phyloP scores from a whole-genome alignment of 2,113 vertebrate species.

The Channa argus region DNA sequence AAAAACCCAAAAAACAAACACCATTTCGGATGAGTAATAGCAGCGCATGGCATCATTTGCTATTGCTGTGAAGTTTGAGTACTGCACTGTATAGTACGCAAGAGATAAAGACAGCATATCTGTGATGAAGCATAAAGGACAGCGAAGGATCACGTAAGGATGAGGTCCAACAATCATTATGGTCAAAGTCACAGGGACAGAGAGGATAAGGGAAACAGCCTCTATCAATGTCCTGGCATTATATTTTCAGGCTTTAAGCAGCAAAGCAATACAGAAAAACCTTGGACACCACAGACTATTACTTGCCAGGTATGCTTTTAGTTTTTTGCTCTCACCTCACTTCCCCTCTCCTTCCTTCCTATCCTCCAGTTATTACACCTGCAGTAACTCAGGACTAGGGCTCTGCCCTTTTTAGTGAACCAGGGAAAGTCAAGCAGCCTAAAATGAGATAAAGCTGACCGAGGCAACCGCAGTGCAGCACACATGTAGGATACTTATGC shows the following conservation, averaged over 20 bases:
- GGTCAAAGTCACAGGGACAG: slow-evolving; percentile 52
- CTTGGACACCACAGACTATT: slow-evolving; percentile 24
- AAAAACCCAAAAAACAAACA: not conserved
- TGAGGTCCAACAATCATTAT: slow-evolving; percentile 41
- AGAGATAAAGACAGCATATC: slow-evolving; percentile 35
- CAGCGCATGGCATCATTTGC: slow-evolving; percentile 46
- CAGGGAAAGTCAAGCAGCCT: slow-evolving; percentile 24
- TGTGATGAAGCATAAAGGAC: slow-evolving; percentile 56
- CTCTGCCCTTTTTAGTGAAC: slow-evolving; percentile 27
- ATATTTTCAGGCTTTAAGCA: slow-evolving; percentile 43
- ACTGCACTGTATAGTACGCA: slow-evolving; percentile 35
- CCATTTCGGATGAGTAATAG: slow-evolving; percentile 42
- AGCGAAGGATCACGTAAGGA: slow-evolving; percentile 21
- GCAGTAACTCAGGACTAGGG: slow-evolving; percentile 3
- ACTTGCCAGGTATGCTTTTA: not conserved
- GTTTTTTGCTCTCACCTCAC: not conserved
- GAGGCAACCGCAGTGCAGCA: not conserved
- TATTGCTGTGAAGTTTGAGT: slow-evolving; percentile 58
- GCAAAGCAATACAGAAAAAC: slow-evolving; percentile 34
- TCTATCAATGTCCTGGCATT: slow-evolving; percentile 43
- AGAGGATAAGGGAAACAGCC: slow-evolving; percentile 28
- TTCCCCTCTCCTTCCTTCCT: slow-evolving; percentile 13
- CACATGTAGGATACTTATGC: slow-evolving; percentile 15
- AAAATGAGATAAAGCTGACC: slow-evolving; percentile 30
- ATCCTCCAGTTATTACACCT: slow-evolving; percentile 39